Conservation (phyloP, 2,113 vertebrate genomes). For the Stegostoma tigrinum region DNA sequence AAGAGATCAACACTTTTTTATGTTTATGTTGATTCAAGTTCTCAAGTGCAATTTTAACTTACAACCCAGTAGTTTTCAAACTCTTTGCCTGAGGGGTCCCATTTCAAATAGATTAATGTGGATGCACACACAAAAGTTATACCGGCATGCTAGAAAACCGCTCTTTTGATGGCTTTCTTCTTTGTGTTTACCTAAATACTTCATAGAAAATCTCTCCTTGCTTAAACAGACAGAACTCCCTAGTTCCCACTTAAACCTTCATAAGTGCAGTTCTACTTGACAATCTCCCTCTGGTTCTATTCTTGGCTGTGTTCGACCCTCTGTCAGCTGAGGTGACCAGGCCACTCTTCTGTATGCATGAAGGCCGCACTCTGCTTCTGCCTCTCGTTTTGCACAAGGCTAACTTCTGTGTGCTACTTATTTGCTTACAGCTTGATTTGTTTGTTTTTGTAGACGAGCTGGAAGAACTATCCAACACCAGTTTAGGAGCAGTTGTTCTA, state of each 20-base stretch:
- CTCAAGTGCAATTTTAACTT: not conserved
- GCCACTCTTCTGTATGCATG: not conserved
- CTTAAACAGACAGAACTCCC: not conserved
- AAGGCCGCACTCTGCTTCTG: not conserved
- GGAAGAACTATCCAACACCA: not conserved
- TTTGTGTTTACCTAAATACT: not conserved
- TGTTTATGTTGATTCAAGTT: not conserved
- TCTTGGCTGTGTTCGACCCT: too few relatives aligned
- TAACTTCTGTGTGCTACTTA: not conserved
- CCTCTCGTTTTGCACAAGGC: not conserved
- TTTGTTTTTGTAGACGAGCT: not conserved
- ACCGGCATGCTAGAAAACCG: not conserved
- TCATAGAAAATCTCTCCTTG: too few relatives aligned
- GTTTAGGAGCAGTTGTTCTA: not conserved
- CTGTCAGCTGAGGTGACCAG: not conserved
- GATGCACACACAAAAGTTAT: not conserved
- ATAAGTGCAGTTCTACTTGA: not conserved
- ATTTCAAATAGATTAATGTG: not conserved
- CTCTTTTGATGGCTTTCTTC: not conserved
- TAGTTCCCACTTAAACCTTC: not conserved
- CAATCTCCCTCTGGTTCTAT: not conserved
- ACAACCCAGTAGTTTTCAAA: not conserved
- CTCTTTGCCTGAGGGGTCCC: not conserved
- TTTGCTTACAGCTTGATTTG: not conserved
- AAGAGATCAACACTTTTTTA: not conserved